Evolutionary conservation across 2,113 vertebrate genomes (phyloP), one percentile per base, ranked within the genome.

Genomic region (Nothoprocta perdicaria): DNA sequence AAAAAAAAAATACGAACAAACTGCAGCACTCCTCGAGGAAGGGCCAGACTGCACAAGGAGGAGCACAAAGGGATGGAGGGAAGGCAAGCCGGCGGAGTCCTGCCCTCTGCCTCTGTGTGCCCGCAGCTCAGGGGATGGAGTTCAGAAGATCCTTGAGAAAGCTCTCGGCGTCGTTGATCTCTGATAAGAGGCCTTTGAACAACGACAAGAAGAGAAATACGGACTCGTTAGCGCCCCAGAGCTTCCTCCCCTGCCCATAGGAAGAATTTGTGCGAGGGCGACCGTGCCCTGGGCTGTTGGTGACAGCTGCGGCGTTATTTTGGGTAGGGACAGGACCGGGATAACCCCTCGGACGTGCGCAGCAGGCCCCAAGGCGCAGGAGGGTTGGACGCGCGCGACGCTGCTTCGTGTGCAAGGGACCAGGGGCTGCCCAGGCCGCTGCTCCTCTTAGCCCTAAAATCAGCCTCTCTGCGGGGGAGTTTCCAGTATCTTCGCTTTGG

Each of bases 141-240:
- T 98, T 99, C 97, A 99, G 86, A 89, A 99, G 97, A 87, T 99
- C 99, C 97, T 98, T 98, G 93, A 99, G 97, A 97, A 99, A 99
- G 97, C 97, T 97, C 92, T 99, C 98, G 1, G 99, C 98, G 69
- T 99, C 98, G 5, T 89, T 97, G 96, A 99, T 98, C 91, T 99
- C 99, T 67, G 98, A 97, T 62, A 99, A 97, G 53, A 99, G 98
- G 86, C 99, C 99, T 99, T 86, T 0, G 38, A 93, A 93, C 24
- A 88, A 14, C 48, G 22, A 48, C 8, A 48, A 48, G 15, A 77
- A 60, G 43, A 92, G 60, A 88, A 22, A 66, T 13, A 92, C 4
- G 55, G 65, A 68, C 61, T 35, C 24, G 55, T 71, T 35, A 92
- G 83, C 33, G 14, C 40, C 66, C 18, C 10, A 2, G n/a, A 40